Evolutionary conservation across 1,140 invertebrate genomes (phyloP), one percentile per base, ranked within the genome.

Genomic region (Trypoxylus dichotomus): DNA sequence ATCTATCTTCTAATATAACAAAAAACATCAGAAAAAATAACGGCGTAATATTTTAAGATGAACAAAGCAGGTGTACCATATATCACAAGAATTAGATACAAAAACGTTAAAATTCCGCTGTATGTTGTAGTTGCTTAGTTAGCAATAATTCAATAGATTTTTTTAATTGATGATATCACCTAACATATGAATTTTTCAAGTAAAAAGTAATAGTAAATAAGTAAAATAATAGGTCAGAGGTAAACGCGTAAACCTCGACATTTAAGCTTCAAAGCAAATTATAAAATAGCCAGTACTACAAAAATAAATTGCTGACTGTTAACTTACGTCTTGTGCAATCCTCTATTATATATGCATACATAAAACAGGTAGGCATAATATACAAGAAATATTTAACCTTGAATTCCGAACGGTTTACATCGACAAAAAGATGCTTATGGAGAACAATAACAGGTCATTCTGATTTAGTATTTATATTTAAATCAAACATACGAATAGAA

Each of bases 181-280:
- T 8, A 7, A 7, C 11, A 29, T 24, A 27, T 68, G 60, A 54
- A 54, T 6, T 54, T 19, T 54, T 54, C 47, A 21, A 54, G 47
- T 11, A 68, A 27, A 68, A 68, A 68, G 27, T 13, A 11, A 8
- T n/a, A n/a, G n/a, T n/a, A n/a, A n/a, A n/a, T n/a, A n/a, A n/a
- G n/a, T n/a, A n/a, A n/a, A n/a, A n/a, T 68, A 27, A 68, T 68
- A 68, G 60, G 60, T 68, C 60, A 68, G 13, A 68, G 60, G 60
- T 68, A 68, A 54, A 68, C 21, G 24, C 27, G 27, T 68, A 68
- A 68, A 29, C 60, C 60, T 68, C 60, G 60, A 68, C 60, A 68
- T 68, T 68, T 68, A 68, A 68, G 60, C 24, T 68, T 68, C 10
- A 2, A 68, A 6, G 13, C 21, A 60, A 60, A n/a, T n/a, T 60